Evolutionary conservation across 1,140 invertebrate species (phyloP), one percentile per base, ranked within the genome.

Genomic region (Magallana angulata): DNA sequence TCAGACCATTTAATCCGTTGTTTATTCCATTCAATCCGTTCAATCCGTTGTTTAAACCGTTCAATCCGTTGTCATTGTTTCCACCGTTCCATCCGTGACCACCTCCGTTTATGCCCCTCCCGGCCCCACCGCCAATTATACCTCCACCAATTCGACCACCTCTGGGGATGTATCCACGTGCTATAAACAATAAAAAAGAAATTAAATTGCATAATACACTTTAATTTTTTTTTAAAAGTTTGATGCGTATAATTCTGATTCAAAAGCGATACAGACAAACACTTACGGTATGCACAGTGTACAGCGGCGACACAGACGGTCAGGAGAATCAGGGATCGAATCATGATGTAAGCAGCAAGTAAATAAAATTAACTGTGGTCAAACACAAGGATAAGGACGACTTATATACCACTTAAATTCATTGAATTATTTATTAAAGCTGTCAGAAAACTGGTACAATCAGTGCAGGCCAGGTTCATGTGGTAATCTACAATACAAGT

Each of bases 221-320:
- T 48, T 48, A 48, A 2, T 48, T 48, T 24, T 24, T 24, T 24
- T 24, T 48, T 4, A 3, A 48, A 1, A 48, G 2, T 5, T 48
- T 48, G 36, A 48, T 48, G 4, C 36, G 3, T 48, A 4, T 2
- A 48, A 48, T 48, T 48, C 36, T 48, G 36, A 48, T 48, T 48
- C 36, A 48, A 48, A 48, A 48, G 36, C 3, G 36, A 48, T 2
- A 48, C 36, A 48, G 36, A 76, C 24, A 76, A 0, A 30, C 7
- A 76, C 68, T 76, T 76, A 76, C 68, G 68, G 36, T 76, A 76
- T 11, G 24, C 68, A 30, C 68, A 48, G 12, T 76, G 14, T 11
- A 76, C 68, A 11, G 24, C 68, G 12, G 68, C 68, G 18, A 30
- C 68, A 36, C 24, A 76, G 24, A 76, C 11, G 36, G 1, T 8